Evolutionary conservation across 2,113 vertebrate species (phyloP), one percentile per base, ranked within the genome.

Genomic region (Triplophysa rosa): DNA sequence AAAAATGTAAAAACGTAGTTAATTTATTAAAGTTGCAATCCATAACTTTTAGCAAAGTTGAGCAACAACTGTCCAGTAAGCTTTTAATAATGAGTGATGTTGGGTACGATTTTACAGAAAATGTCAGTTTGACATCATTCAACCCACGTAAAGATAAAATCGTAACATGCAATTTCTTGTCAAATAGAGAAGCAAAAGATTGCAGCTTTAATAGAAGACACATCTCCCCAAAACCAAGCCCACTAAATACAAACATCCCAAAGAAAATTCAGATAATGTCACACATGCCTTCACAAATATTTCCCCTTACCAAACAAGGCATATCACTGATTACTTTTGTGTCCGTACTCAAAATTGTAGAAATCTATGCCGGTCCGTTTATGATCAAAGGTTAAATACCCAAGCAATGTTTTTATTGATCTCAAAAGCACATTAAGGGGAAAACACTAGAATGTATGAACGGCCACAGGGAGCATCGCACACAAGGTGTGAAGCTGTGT

Each of bases 401-500:
- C 45, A 63, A 81, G 79, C 42, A 67, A 64, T 80, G 52, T 71
- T 67, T 59, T 64, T 63, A 73, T 62, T 58, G 45, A 49, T 68
- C 62, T n/a, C 54, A 63, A 42, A 74, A 47, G 14, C 67, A 73
- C 9, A 29, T 49, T 67, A 58, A 56, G 12, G 45, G 74, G 24
- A 64, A 63, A 72, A 74, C 26, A 63, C 67, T 33, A 67, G 68
- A 54, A 78, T 64, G 64, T 74, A 69, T 74, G 58, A 81, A 59
- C 75, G 67, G 49, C 63, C 61, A 49, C 29, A 70, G 45, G 67
- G 45, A 77, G 45, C 72, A 54, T 67, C 67, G 59, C 76, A 63
- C 64, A 77, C 67, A 76, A 67, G 72, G 58, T 62, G 62, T 78
- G 52, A 68, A 58, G 64, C 37, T 24, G 83, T 26, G 49, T 68